Evolutionary conservation across 2,113 vertebrate genomes (phyloP).

Genomic region (Alaudala cheleensis): DNA sequence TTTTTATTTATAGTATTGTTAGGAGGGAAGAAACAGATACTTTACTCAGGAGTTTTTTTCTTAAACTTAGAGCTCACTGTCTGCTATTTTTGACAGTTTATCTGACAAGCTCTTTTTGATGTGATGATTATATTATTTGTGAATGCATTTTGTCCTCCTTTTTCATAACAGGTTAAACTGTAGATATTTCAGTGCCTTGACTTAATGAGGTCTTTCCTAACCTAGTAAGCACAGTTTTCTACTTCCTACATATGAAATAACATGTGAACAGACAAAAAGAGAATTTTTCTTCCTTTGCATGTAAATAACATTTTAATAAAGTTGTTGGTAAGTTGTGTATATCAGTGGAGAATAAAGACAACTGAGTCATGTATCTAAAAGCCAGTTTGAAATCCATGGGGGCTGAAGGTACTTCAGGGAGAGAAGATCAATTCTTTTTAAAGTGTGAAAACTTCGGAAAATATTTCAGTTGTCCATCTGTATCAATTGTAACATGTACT

Average conservation of each 20-base stretch:
- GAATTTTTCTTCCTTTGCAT: not conserved
- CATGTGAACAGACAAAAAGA: not conserved
- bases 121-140: not conserved
- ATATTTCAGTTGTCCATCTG: not conserved
- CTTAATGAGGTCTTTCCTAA: constrained; percentile 3
- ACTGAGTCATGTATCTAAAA: not conserved
- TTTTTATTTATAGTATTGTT: not conserved
- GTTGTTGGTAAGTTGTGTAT: not conserved
- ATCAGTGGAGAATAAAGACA: not conserved
- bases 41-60: not conserved
- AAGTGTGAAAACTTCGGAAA: constrained; percentile 17
- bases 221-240: not conserved
- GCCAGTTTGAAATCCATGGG: not conserved
- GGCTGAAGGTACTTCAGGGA: not conserved
- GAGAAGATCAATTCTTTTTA: not conserved
- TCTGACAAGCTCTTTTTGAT: not conserved
- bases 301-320: not conserved
- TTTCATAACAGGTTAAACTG: not conserved
- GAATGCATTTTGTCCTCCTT: constrained; percentile 4
- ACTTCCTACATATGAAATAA: not conserved
- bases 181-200: not conserved
- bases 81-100: not conserved
- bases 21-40: not conserved
- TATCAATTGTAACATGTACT: not conserved
- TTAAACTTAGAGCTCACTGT: not conserved